phyloP scores from a whole-genome alignment of 2,113 vertebrate genomes.

The Herpetotheres cachinnans region DNA sequence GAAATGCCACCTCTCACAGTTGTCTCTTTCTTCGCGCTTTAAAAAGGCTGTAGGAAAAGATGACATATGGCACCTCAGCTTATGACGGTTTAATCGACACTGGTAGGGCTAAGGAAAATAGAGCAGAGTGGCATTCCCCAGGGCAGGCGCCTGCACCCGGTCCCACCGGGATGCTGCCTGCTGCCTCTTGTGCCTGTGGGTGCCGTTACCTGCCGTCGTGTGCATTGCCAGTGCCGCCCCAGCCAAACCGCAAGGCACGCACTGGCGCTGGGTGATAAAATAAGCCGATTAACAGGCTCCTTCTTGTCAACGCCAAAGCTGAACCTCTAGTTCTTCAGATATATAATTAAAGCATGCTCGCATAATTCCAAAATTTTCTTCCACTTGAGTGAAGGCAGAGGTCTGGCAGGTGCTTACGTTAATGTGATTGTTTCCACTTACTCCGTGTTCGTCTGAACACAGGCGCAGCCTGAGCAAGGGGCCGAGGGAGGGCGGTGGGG shows the following conservation, averaged over 20 bases:
- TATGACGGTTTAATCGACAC: not conserved
- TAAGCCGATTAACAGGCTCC: not conserved
- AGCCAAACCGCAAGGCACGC: fast-evolving
- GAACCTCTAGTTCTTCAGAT: not conserved
- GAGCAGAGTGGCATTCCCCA: not conserved
- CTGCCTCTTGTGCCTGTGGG: not conserved
- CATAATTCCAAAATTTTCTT: not conserved
- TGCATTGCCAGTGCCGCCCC: fast-evolving
- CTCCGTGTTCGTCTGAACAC: not conserved
- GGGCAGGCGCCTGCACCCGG: fast-evolving
- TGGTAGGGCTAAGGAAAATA: not conserved
- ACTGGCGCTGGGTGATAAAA: not conserved
- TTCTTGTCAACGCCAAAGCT: not conserved
- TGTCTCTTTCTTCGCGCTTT: not conserved
- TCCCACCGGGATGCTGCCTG: not conserved
- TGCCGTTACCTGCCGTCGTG: fast-evolving
- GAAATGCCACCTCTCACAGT: not conserved
- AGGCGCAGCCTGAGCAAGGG: not conserved
- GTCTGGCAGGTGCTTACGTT: not conserved
- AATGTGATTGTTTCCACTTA: not conserved
- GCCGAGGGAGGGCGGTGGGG: not conserved
- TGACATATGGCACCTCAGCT: not conserved
- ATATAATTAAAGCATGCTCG: not conserved
- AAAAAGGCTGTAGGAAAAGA: conserved; percentile 1
- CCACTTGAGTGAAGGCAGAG: not conserved